phyloP scores from a whole-genome alignment of 2,113 vertebrate species.

The Galemys pyrenaicus region DNA sequence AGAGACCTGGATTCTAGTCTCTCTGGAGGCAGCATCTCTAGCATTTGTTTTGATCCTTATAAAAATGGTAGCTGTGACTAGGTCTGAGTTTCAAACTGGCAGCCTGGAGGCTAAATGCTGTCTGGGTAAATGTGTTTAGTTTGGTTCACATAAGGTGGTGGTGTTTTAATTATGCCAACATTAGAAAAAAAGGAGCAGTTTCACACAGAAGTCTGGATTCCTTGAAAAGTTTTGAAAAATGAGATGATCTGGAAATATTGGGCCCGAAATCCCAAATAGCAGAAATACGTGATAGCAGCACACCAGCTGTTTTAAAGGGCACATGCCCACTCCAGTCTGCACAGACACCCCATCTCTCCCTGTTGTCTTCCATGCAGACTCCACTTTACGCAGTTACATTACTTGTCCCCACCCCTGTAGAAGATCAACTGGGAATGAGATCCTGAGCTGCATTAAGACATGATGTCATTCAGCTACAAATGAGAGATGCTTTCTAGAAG shows the following conservation, averaged over 20 bases:
- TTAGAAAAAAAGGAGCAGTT: slow-evolving; percentile 1
- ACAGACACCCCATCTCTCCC: no score
- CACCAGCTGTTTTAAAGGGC: background rate
- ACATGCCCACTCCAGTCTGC: rapidly evolving
- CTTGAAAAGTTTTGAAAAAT: slow-evolving; percentile 23
- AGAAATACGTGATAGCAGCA: background rate
- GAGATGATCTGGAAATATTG: background rate
- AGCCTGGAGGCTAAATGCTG: background rate
- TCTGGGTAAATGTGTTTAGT: background rate
- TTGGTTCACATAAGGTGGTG: background rate
- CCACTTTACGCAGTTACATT: background rate
- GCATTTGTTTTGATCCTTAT: background rate
- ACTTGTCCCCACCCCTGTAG: background rate
- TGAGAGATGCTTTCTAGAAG: background rate
- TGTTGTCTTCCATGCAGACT: background rate
- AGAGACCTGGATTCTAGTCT: background rate
- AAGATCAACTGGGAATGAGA: background rate
- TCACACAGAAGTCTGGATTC: background rate
- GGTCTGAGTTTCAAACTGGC: background rate
- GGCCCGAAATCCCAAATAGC: background rate
- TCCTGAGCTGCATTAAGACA: background rate
- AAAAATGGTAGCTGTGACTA: background rate
- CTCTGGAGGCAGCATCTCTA: background rate
- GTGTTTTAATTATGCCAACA: slow-evolving; percentile 40
- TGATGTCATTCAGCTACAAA: background rate